These are phyloP conservation scores for Chaitophorus viminalis DNA, from an alignment of 2,888 invertebrate genomes.

Conservation along the genomic window DNA sequence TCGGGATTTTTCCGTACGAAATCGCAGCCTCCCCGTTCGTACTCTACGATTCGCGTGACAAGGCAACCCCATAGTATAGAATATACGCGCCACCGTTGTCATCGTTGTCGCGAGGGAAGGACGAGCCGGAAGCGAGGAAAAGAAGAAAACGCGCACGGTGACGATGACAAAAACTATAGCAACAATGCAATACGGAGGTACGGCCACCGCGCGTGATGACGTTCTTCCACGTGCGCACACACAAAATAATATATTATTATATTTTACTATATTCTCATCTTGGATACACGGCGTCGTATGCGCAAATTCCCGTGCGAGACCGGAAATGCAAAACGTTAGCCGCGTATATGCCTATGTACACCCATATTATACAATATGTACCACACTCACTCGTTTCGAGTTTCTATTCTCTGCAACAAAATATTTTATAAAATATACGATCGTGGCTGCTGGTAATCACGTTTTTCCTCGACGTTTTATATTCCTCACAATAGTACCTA, in stretches of 20 bases:
- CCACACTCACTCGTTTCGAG: not conserved
- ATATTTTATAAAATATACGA: not conserved
- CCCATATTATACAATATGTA: not conserved
- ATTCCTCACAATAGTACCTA: too few relatives aligned
- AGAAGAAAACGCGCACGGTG: not conserved
- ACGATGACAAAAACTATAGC: not conserved
- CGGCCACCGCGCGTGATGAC: slow-evolving; percentile 36
- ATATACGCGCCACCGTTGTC: not conserved
- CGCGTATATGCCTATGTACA: not conserved
- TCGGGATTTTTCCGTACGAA: slow-evolving; percentile 6
- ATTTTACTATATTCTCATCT: not conserved
- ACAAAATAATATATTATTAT: too few relatives aligned
- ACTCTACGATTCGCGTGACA: not conserved
- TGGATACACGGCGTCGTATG: slow-evolving; percentile 49
- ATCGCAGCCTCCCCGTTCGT: not conserved
- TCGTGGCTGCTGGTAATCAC: not conserved
- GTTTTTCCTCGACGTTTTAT: not conserved
- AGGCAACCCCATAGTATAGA: slow-evolving; percentile 38
- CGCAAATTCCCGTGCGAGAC: not conserved
- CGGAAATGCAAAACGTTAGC: slow-evolving; percentile 48
- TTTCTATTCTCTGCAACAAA: not conserved
- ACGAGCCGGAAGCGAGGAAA: not conserved
- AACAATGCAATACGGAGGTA: not conserved
- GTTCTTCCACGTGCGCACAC: not conserved
- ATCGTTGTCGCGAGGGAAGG: too few relatives aligned